Evolutionary conservation across 2,113 vertebrate species (phyloP), one percentile per base, ranked within the genome.

Genomic region (Damaliscus lunatus): DNA sequence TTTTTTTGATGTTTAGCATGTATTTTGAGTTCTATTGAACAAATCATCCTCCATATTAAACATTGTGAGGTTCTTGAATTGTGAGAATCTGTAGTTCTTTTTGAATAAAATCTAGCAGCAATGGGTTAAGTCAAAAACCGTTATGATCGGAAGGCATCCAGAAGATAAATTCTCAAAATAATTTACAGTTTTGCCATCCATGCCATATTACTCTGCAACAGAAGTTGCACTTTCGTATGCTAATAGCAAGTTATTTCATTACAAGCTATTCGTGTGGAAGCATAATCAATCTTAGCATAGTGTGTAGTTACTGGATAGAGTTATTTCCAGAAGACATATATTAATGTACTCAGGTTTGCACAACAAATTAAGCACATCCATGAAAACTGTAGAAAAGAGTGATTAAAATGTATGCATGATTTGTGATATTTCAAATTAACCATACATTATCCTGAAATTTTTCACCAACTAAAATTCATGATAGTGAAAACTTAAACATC

Each of bases 381-480:
- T 96, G n/a, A 74, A 86, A 81, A 90, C 55, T 90, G 59, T 74
- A 81, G 31, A 82, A 89, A 52, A 16, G 16, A 93, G 53, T 3
- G 1, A 97, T 97, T 94, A 96, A 94, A 78, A 59, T 97, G 95
- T 96, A 97, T 90, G 13, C 83, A 84, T 52, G 74, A 85, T 97
- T 96, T 98, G 80, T 97, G 98, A 87, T 97, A 84, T 55, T 97
- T 98, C 97, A 98, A 97, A 97, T 97, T 96, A 98, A 94, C 33
- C 48, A 87, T 94, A 81, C 11, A 80, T 94, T 98, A 87, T 92
- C 97, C 36, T 85, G 23, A 93, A 97, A 90, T 71, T 21, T 55
- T 93, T 80, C 88, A 74, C 36, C 60, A 96, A 88, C 81, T 91
- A n/a, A 74, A 97, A 87, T 90, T 88, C 64, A 80, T 86, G 67